Evolutionary conservation across 2,113 vertebrate genomes (phyloP), one percentile per base, ranked within the genome.

Genomic region (Poeciliopsis retropinna): DNA sequence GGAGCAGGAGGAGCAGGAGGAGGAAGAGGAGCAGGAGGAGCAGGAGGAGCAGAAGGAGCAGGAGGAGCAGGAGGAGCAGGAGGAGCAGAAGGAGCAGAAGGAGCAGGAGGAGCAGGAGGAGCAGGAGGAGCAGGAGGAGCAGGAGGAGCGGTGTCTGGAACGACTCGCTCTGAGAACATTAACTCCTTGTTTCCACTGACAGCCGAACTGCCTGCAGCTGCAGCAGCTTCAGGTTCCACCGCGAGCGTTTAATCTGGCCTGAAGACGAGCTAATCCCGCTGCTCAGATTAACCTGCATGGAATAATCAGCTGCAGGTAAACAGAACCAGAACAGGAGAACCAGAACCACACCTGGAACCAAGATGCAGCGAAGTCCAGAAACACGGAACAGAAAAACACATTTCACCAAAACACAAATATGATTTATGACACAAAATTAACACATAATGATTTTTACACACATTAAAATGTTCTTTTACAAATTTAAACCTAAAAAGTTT

Each of bases 191-290:
- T 19, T 68, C 67, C 78, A 67, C 47, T 27, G 39, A 60, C 11
- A 39, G 6, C 32, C 6, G 32, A 34, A 34, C 34, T 9, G 12
- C 39, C 39, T 41, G 39, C 39, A 41, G 39, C 39, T 41, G 39
- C 41, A 41, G 39, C 12, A 41, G 11, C 64, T 41, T 14, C 27
- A 67, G n/a, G 32, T n/a, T 30, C 28, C 31, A 30, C 13, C 27
- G 30, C 3, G 30, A 28, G 70, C 30, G 12, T 31, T 1, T 82
- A 82, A 86, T 83, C 84, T 74, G 70, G 29, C n/a, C 60, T 79
- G 76, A 80, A 67, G 73, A 72, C 66, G 73, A 80, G 10, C 10
- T 37, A 37, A 37, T 37, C 34, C 34, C 2, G 34, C 34, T 37
- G 34, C 34, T 3, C 34, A 11, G 34, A 37, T 37, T 37, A 37